phyloP scores from a whole-genome alignment of 2,888 invertebrate species.

The Volucella bombylans region DNA sequence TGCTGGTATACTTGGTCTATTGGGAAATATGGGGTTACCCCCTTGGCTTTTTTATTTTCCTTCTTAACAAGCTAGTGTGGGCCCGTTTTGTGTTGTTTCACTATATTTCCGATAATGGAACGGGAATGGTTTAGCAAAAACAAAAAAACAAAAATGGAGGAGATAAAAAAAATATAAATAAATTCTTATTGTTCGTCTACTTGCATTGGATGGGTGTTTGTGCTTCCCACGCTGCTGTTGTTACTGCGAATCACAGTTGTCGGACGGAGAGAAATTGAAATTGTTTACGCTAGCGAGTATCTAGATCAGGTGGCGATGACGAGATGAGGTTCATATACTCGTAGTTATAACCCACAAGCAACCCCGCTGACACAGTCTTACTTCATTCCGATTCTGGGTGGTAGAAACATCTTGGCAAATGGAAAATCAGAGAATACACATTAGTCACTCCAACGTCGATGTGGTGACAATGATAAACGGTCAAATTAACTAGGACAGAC shows the following conservation, averaged over 20 bases:
- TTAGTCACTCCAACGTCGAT: slow-evolving; percentile 20
- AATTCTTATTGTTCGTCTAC: slow-evolving; percentile 28
- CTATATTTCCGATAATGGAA: slow-evolving; percentile 28
- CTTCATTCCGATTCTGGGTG: not conserved
- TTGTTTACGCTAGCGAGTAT: slow-evolving; percentile 49
- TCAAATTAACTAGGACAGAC: slow-evolving; percentile 61
- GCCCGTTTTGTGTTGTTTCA: slow-evolving; percentile 39
- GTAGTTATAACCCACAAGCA: not conserved
- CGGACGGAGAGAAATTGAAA: slow-evolving; percentile 31
- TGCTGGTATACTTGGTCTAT: no score
- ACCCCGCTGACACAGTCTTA: slow-evolving; percentile 1
- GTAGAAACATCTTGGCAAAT: slow-evolving; percentile 27
- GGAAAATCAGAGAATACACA: slow-evolving; percentile 1
- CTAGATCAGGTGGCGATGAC: slow-evolving; percentile 47
- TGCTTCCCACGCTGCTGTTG: slow-evolving; percentile 37
- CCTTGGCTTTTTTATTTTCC: not conserved
- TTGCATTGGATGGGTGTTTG: slow-evolving; percentile 11
- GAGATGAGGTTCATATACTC: slow-evolving; percentile 1
- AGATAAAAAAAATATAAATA: slow-evolving; percentile 7
- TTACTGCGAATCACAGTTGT: not conserved
- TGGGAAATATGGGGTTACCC: no score
- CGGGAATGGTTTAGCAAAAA: slow-evolving; percentile 1
- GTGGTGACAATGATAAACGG: slow-evolving; percentile 56
- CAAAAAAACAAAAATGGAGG: slow-evolving; percentile 1
- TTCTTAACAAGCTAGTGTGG: not conserved